A percentile compares a stretch with the other conserved stretches of the same genome.
Conservation (phyloP, 2,113 vertebrate genomes). For the Entomyzon cyanotis region DNA sequence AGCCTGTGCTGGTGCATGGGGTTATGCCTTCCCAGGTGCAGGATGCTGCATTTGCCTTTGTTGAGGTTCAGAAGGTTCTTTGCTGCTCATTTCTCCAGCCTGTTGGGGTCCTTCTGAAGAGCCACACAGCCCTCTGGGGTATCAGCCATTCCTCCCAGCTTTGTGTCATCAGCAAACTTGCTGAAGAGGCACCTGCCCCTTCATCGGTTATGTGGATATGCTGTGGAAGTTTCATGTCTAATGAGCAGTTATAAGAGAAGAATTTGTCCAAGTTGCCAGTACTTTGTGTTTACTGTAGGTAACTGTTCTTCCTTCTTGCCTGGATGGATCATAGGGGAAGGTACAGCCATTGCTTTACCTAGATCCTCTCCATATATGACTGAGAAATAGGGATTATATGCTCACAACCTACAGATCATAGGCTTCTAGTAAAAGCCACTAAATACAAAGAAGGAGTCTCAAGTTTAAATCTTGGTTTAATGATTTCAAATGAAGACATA, state of each 20-base stretch:
- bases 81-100: background rate
- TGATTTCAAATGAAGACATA: background rate
- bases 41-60: accelerated
- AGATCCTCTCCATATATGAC: background rate
- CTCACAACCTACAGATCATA: background rate
- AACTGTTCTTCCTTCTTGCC: background rate
- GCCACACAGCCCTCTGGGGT: background rate
- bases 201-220: background rate
- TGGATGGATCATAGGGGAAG: background rate
- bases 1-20: background rate
- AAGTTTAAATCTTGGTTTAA: background rate
- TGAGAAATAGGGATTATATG: background rate
- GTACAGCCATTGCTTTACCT: background rate
- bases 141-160: background rate
- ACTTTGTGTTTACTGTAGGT: background rate
- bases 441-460: background rate
- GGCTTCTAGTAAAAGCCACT: background rate
- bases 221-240: background rate
- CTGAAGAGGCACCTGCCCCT: background rate
- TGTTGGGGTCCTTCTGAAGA: background rate
- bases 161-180: background rate
- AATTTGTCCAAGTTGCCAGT: background rate
- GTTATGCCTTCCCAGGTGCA: too few relatives aligned
- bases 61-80: background rate
- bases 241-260: background rate